These are phyloP conservation scores for Crax fasciolata DNA, from an alignment of 2,797 vertebrate species.

Conservation along the genomic window DNA sequence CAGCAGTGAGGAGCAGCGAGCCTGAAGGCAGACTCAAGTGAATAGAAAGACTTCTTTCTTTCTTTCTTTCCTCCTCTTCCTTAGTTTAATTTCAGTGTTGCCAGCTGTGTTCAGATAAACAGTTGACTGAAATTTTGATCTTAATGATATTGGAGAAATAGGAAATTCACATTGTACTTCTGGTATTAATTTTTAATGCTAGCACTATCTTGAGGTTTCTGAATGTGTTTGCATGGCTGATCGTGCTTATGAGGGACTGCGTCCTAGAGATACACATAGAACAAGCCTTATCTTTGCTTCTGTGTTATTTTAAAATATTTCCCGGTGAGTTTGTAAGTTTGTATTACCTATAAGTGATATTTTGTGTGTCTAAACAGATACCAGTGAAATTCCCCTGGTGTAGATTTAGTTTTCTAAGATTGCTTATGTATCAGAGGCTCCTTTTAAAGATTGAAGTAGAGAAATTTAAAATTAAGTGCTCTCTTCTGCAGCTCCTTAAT, in stretches of 20 bases:
- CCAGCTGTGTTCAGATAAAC: not conserved
- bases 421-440: not conserved
- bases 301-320: not conserved
- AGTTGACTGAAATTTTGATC: slow-evolving; percentile 7
- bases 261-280: not conserved
- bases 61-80: not conserved
- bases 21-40: not conserved
- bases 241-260: not conserved
- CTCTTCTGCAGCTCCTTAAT: not conserved
- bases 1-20: not conserved
- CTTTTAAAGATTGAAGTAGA: slow-evolving; percentile 1
- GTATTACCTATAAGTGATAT: not conserved
- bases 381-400: not conserved
- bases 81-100: slow-evolving; percentile 9
- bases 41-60: not conserved
- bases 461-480: slow-evolving; percentile 18
- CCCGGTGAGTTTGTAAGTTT: not conserved
- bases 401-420: not conserved
- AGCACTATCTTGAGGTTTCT: not conserved
- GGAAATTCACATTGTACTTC: not conserved
- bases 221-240: not conserved
- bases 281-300: not conserved
- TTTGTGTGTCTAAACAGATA: not conserved
- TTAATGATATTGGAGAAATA: slow-evolving; percentile 14
- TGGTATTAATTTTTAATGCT: slow-evolving; percentile 46